These are phyloP conservation scores for Motacilla tschutschensis DNA, from an alignment of 2,113 vertebrate genomes.

Conservation along the genomic window DNA sequence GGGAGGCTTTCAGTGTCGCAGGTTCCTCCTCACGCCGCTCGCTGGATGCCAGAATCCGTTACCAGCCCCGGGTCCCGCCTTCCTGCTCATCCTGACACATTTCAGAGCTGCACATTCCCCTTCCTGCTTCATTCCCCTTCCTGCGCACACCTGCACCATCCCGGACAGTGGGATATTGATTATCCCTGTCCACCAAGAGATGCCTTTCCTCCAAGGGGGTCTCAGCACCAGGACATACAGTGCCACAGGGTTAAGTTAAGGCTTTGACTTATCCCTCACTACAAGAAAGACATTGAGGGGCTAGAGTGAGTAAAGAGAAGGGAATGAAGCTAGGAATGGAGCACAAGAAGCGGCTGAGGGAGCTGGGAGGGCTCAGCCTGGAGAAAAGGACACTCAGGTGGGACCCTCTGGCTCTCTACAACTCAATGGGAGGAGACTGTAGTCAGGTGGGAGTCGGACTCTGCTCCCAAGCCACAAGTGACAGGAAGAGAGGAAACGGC, in stretches of 20 bases:
- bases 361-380: background rate
- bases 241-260: background rate
- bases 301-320: background rate
- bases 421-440: background rate
- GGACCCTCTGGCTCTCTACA: background rate
- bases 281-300: background rate
- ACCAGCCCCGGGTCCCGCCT: background rate
- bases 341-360: background rate
- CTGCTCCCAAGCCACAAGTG: background rate
- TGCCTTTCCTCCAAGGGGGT: background rate
- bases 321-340: background rate
- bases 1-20: background rate
- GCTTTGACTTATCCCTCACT: background rate
- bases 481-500: background rate
- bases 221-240: rapidly evolving
- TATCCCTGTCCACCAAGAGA: rapidly evolving
- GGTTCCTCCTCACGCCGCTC: background rate
- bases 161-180: rapidly evolving
- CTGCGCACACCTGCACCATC: background rate
- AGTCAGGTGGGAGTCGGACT: background rate
- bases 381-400: background rate
- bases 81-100: background rate
- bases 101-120: background rate
- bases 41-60: background rate
- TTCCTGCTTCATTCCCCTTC: background rate